These are phyloP conservation scores for Thumatha senex DNA, from an alignment of 2,888 invertebrate genomes.

Conservation along the genomic window DNA sequence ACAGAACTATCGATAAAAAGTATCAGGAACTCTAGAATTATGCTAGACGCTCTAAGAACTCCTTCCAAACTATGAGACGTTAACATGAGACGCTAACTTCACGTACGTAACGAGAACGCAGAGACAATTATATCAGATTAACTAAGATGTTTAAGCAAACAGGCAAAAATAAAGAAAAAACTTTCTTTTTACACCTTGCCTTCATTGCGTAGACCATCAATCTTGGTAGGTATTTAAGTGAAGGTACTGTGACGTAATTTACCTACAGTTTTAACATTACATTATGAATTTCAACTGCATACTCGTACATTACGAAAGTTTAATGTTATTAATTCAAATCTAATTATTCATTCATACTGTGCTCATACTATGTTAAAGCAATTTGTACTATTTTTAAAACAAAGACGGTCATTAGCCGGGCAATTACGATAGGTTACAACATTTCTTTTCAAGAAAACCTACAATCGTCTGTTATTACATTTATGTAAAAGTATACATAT, in stretches of 20 bases:
- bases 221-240: constrained; percentile 11
- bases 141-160: background rate
- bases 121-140: no score
- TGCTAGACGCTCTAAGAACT: no score
- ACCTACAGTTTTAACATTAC: constrained; percentile 14
- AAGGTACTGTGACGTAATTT: constrained; percentile 20
- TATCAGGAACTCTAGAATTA: no score
- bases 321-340: background rate
- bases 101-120: no score
- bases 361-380: background rate
- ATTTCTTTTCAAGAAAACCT: no score
- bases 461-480: no score
- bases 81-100: no score
- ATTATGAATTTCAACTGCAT: constrained; percentile 6
- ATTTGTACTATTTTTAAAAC: background rate
- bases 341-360: constrained; percentile 3
- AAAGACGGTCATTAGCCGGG: no score
- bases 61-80: no score
- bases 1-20: no score
- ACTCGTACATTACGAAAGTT: constrained; percentile 22
- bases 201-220: constrained; percentile 10
- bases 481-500: no score
- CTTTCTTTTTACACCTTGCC: constrained; percentile 7
- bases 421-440: no score
- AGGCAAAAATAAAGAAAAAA: background rate